These are phyloP conservation scores for Rosalia funebris DNA, from an alignment of 2,888 invertebrate species.

Conservation along the genomic window DNA sequence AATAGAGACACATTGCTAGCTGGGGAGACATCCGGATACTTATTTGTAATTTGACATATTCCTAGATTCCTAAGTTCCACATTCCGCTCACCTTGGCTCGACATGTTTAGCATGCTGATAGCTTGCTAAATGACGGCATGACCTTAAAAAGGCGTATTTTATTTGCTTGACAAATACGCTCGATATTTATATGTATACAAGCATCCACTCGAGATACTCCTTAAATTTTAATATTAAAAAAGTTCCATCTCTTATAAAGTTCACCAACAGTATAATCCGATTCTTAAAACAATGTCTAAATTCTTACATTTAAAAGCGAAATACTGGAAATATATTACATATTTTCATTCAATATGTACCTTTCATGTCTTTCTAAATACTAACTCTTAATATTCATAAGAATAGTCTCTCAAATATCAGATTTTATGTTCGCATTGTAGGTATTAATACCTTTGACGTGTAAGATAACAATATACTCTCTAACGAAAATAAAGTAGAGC, in stretches of 20 bases:
- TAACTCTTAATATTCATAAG: too few species aligned
- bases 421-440: too few species aligned
- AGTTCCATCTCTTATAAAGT: not conserved
- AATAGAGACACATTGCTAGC: slow-evolving; percentile 28
- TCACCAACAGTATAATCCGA: not conserved
- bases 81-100: slow-evolving; percentile 22
- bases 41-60: slow-evolving; percentile 29
- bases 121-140: slow-evolving; percentile 20
- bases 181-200: slow-evolving; percentile 6
- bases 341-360: not conserved
- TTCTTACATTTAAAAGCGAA: not conserved
- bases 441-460: too few species aligned
- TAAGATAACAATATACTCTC: too few species aligned
- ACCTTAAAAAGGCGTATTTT: slow-evolving; percentile 15
- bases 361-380: too few species aligned
- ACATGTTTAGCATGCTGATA: slow-evolving; percentile 26
- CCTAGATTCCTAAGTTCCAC: slow-evolving; percentile 19
- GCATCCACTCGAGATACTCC: not conserved
- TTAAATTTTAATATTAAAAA: slow-evolving; percentile 21
- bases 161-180: slow-evolving; percentile 16
- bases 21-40: slow-evolving; percentile 22
- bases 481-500: too few species aligned
- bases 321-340: not conserved
- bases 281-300: slow-evolving; percentile 1
- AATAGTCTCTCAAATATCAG: too few species aligned